These are phyloP conservation scores for Drosophila testacea DNA, from an alignment of 2,888 invertebrate genomes.

Conservation along the genomic window DNA sequence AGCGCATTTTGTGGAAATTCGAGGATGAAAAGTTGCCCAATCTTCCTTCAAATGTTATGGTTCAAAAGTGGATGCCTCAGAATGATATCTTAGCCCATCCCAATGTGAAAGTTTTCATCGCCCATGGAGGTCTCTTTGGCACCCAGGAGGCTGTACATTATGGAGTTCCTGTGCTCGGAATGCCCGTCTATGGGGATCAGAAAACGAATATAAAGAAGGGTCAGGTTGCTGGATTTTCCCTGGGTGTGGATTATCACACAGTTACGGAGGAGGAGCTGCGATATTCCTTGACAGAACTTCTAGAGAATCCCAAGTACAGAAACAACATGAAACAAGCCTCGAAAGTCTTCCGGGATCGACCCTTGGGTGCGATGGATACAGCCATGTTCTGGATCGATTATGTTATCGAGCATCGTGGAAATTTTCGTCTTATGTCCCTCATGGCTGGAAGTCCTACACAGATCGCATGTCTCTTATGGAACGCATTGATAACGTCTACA, in stretches of 20 bases:
- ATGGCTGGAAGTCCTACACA: slow-evolving; percentile 82
- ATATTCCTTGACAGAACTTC: slow-evolving; percentile 76
- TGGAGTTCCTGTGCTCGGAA: slow-evolving; percentile 84
- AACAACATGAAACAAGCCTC: slow-evolving; percentile 76
- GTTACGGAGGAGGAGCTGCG: slow-evolving; percentile 69
- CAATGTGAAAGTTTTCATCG: slow-evolving; percentile 84
- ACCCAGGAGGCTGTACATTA: slow-evolving; percentile 82
- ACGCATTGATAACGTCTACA: slow-evolving; percentile 85
- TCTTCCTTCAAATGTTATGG: slow-evolving; percentile 83
- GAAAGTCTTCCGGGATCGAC: slow-evolving; percentile 80
- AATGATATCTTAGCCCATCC: slow-evolving; percentile 85
- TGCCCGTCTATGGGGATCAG: slow-evolving; percentile 84
- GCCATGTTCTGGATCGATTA: slow-evolving; percentile 85
- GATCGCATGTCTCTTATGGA: slow-evolving; percentile 86
- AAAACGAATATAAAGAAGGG: slow-evolving; percentile 75
- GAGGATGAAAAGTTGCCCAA: slow-evolving; percentile 82
- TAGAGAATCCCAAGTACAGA: slow-evolving; percentile 82
- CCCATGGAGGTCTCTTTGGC: slow-evolving; percentile 83
- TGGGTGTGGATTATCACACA: slow-evolving; percentile 67
- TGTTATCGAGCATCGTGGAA: slow-evolving; percentile 64
- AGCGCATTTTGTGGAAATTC: slow-evolving; percentile 85
- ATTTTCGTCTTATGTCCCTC: slow-evolving; percentile 85
- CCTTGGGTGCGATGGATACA: slow-evolving; percentile 76
- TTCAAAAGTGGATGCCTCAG: slow-evolving; percentile 86
- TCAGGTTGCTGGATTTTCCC: slow-evolving; percentile 70